Conservation (phyloP, 2,797 vertebrate species). For the Sarcophilus harrisii region DNA sequence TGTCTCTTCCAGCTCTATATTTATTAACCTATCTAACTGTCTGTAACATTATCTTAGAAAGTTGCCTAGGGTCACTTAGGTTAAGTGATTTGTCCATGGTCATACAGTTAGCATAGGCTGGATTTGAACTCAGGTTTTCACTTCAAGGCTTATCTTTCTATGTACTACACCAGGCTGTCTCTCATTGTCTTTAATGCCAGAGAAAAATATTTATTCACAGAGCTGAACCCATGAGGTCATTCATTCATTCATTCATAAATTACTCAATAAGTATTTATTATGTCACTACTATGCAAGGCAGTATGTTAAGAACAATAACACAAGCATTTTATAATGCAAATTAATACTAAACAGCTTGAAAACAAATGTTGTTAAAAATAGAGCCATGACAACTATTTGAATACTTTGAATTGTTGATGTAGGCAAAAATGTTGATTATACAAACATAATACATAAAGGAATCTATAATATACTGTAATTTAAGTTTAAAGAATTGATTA, state of each 20-base stretch:
- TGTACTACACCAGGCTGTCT: not conserved
- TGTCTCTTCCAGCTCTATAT: not conserved
- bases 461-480: fast-evolving
- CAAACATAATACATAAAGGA: too few species aligned
- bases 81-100: not conserved
- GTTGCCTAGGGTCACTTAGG: not conserved
- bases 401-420: fast-evolving
- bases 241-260: not conserved
- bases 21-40: not conserved
- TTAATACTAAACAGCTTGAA: not conserved
- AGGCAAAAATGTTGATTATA: not conserved
- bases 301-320: not conserved
- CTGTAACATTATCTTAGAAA: not conserved
- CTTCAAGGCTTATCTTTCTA: not conserved
- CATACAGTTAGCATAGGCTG: not conserved
- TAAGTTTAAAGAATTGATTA: fast-evolving
- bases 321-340: not conserved
- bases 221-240: fast-evolving
- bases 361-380: not conserved
- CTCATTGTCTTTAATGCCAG: fast-evolving
- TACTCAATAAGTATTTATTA: fast-evolving
- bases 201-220: too few species aligned
- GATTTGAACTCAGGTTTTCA: not conserved
- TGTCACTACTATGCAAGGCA: fast-evolving
- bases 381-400: not conserved